Evolutionary conservation across 2,797 vertebrate genomes (phyloP).

Genomic region (Channallabes apus): DNA sequence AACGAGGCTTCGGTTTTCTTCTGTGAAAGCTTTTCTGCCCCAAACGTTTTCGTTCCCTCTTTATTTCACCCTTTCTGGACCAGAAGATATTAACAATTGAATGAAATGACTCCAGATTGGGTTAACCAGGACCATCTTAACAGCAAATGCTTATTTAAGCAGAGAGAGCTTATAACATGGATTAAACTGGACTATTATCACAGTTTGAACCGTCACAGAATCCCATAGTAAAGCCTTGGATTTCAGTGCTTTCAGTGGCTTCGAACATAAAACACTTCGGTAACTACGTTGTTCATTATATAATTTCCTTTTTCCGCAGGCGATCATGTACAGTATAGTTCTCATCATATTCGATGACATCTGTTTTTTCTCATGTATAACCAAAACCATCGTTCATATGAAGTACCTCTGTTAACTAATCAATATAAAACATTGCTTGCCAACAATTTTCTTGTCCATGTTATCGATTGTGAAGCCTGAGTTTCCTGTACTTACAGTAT

Average conservation of each 20-base stretch:
- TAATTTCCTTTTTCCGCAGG: neutral
- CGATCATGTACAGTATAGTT: neutral
- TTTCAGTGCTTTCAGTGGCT: neutral
- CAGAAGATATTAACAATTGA: neutral
- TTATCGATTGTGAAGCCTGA: neutral
- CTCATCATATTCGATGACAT: neutral
- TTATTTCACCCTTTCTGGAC: neutral
- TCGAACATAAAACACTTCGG: neutral
- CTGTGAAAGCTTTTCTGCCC: neutral
- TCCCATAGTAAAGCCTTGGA: neutral
- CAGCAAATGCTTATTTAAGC: neutral
- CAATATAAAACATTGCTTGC: conserved; percentile 4
- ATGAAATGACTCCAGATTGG: neutral
- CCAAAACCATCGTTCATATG: conserved; percentile 1
- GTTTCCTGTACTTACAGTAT: neutral
- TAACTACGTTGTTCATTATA: neutral
- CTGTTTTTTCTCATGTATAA: neutral
- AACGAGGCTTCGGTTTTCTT: neutral
- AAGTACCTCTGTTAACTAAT: neutral
- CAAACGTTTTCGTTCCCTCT: neutral
- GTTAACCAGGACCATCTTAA: neutral
- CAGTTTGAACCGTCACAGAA: neutral
- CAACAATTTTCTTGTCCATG: neutral
- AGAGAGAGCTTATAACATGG: neutral
- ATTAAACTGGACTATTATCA: neutral